Conservation (phyloP, 2,888 invertebrate genomes). For the Tillus elongatus region DNA sequence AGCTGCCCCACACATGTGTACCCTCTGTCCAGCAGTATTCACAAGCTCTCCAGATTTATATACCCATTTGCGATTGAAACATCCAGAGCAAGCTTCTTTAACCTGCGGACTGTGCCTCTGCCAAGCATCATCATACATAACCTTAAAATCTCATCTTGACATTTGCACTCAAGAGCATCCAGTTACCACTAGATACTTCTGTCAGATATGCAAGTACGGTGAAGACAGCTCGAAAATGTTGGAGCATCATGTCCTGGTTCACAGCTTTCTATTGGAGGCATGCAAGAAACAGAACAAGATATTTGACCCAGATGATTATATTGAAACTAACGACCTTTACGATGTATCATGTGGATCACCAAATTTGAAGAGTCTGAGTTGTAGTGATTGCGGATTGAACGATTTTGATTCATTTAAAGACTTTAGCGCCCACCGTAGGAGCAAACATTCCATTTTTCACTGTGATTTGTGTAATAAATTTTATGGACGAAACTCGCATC, state of each 20-base stretch:
- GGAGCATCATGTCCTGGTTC: constrained; percentile 47
- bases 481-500: constrained; percentile 51
- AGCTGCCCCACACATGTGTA: no score
- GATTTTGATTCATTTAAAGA: constrained; percentile 44
- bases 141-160: constrained; percentile 45
- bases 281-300: constrained; percentile 35
- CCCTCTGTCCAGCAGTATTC: constrained; percentile 39
- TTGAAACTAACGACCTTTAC: constrained; percentile 37
- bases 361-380: constrained; percentile 28
- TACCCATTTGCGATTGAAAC: constrained; percentile 47
- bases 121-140: constrained; percentile 43
- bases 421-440: constrained; percentile 46
- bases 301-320: constrained; percentile 44
- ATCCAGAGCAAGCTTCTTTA: constrained; percentile 45
- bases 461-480: constrained; percentile 53
- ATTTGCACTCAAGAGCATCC: constrained; percentile 42
- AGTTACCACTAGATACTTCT: constrained; percentile 39
- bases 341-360: constrained; percentile 10
- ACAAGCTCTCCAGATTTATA: constrained; percentile 45
- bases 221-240: constrained; percentile 47
- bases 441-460: constrained; percentile 48
- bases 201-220: constrained; percentile 47
- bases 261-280: constrained; percentile 43
- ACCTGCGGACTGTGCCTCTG: constrained; percentile 50
- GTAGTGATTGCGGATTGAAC: constrained; percentile 27